A percentile compares a stretch with the other conserved stretches of the same genome.
These are phyloP conservation scores for Scaptomyza caliginosa DNA, from an alignment of 2,888 invertebrate species.

Conservation along the genomic window DNA sequence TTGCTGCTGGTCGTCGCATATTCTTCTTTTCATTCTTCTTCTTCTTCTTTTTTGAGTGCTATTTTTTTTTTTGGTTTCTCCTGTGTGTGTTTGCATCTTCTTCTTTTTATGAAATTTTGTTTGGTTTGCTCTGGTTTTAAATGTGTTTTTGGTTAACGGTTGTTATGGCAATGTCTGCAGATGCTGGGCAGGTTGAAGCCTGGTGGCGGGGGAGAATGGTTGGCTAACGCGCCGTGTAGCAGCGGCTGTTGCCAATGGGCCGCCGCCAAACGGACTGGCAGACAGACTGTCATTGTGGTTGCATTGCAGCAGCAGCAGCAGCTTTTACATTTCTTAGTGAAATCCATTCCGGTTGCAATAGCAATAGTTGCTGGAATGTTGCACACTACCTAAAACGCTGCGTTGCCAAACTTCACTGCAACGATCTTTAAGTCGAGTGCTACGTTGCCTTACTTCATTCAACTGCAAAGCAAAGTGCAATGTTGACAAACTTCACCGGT, in stretches of 20 bases:
- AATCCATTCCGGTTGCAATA: slow-evolving; percentile 39
- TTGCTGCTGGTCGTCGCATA: slow-evolving; percentile 66
- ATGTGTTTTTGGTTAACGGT: slow-evolving; percentile 74
- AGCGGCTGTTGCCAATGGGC: slow-evolving; percentile 66
- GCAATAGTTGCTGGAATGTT: slow-evolving; percentile 10
- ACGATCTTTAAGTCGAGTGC: too few species aligned
- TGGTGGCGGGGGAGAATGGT: not conserved
- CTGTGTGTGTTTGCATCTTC: not conserved
- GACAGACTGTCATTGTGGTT: slow-evolving; percentile 11
- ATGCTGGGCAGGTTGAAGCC: not conserved
- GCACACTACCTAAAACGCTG: slow-evolving; percentile 1
- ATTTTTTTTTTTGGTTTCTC: not conserved
- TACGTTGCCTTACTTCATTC: too few species aligned
- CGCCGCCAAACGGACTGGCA: not conserved
- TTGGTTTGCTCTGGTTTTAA: slow-evolving; percentile 70
- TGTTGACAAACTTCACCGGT: too few species aligned
- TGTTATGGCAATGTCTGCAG: slow-evolving; percentile 67
- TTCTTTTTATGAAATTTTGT: slow-evolving; percentile 59
- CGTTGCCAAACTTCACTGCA: slow-evolving; percentile 13
- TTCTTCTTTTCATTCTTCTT: slow-evolving; percentile 28
- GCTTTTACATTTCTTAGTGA: slow-evolving; percentile 48
- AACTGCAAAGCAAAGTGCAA: too few species aligned
- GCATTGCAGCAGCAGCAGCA: slow-evolving; percentile 15
- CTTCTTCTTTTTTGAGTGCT: slow-evolving; percentile 25
- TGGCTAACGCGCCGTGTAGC: slow-evolving; percentile 42